Conservation (phyloP, 2,888 invertebrate species). For the Neria commutata region DNA sequence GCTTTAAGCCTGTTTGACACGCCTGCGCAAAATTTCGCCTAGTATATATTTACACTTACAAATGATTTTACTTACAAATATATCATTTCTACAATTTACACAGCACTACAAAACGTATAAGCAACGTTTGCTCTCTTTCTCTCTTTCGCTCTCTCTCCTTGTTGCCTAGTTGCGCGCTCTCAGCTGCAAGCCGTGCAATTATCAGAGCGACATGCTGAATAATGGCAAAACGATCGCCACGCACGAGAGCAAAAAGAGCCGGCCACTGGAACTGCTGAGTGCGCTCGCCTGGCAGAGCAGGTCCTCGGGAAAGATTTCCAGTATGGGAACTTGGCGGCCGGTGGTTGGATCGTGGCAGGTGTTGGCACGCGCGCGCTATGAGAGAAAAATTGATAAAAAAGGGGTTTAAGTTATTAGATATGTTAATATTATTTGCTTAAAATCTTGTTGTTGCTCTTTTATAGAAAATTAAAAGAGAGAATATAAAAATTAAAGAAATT, state of each 20-base stretch:
- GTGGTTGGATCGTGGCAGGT: slow-evolving; percentile 72
- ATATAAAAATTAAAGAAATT: not conserved
- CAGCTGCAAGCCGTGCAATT: slow-evolving; percentile 41
- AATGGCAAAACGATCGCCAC: slow-evolving; percentile 52
- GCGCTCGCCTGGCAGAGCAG: slow-evolving; percentile 86
- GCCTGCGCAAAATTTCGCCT: too few species aligned
- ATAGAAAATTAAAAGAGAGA: not conserved
- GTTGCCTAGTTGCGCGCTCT: not conserved
- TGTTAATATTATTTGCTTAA: too few species aligned
- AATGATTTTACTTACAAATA: too few species aligned
- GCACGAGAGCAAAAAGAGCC: slow-evolving; percentile 56
- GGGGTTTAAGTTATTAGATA: not conserved
- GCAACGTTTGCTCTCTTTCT: not conserved
- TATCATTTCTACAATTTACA: too few species aligned
- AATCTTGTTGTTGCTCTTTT: not conserved
- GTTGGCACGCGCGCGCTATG: slow-evolving; percentile 68
- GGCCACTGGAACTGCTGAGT: slow-evolving; percentile 70
- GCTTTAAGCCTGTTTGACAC: too few species aligned
- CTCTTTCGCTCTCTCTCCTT: not conserved
- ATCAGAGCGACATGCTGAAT: slow-evolving; percentile 56
- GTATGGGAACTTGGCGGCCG: slow-evolving; percentile 70
- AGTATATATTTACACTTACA: too few species aligned
- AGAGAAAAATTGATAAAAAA: not conserved
- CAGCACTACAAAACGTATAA: too few species aligned
- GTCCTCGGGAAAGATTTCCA: slow-evolving; percentile 79